Percentiles rank a stretch among this genome's conserved stretches.
Evolutionary conservation across 1,140 invertebrate genomes (phyloP).

Genomic region (Drosophila serrata): DNA sequence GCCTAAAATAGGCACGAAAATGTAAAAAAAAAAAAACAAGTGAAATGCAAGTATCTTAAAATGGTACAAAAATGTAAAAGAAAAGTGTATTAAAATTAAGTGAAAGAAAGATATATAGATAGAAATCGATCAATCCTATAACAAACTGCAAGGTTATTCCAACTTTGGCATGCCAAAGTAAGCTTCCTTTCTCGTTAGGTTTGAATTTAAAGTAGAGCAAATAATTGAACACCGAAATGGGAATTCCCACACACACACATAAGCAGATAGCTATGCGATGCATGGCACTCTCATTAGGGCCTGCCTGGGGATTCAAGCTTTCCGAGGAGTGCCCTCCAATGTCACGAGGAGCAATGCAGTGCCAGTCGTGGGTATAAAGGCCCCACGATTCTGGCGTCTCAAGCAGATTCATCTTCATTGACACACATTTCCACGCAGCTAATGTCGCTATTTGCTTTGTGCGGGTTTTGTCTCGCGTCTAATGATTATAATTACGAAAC

Average conservation of each 20-base stretch:
- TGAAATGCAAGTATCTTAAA: conserved; percentile 32
- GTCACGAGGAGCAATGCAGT: conserved; percentile 3
- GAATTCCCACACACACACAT: conserved; percentile 16
- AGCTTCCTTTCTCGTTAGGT: neutral
- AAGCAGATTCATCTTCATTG: conserved; percentile 53
- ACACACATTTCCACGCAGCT: conserved; percentile 58
- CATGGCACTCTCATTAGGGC: conserved; percentile 32
- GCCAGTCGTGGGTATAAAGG: conserved; percentile 1
- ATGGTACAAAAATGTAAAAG: conserved; percentile 56
- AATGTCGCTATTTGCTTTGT: conserved; percentile 72
- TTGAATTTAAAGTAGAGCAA: conserved; percentile 1
- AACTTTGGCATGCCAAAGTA: too few relatives aligned
- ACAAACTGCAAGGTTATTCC: too few relatives aligned
- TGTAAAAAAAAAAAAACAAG: conserved; percentile 36
- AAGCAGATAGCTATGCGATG: too few relatives aligned
- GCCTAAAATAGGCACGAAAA: conserved; percentile 59
- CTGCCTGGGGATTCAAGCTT: neutral
- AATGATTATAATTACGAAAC: conserved; percentile 73
- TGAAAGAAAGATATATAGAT: neutral
- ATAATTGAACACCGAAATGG: conserved; percentile 33
- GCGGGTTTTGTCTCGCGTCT: conserved; percentile 52
- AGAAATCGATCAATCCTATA: neutral
- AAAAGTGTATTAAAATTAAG: conserved; percentile 24
- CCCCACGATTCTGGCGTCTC: neutral
- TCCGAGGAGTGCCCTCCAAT: conserved; percentile 7